phyloP scores from a whole-genome alignment of 2,888 invertebrate species.

The Drosophila sordidapex region DNA sequence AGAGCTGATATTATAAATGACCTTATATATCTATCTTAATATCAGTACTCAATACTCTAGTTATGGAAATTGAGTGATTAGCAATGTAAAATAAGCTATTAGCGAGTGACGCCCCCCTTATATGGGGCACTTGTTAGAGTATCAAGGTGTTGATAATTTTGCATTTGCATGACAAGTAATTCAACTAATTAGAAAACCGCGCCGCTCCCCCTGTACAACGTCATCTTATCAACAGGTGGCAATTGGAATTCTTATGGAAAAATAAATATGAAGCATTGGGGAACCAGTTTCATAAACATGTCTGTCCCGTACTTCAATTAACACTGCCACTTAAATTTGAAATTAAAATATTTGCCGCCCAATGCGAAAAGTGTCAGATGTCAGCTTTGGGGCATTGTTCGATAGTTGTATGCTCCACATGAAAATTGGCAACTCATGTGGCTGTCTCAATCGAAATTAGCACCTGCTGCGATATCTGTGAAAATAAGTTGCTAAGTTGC shows the following conservation, averaged over 20 bases:
- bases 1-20: not conserved
- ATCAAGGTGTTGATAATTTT: slow-evolving; percentile 19
- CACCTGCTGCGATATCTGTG: slow-evolving; percentile 41
- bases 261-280: slow-evolving; percentile 47
- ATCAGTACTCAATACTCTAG: slow-evolving; percentile 14
- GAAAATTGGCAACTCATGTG: slow-evolving; percentile 15
- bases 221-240: slow-evolving; percentile 18
- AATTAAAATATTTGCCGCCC: slow-evolving; percentile 69
- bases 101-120: slow-evolving; percentile 13
- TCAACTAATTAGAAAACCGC: slow-evolving; percentile 16
- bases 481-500: slow-evolving; percentile 19
- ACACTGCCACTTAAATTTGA: slow-evolving; percentile 55
- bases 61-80: slow-evolving; percentile 37
- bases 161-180: slow-evolving; percentile 38
- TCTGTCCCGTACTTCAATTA: slow-evolving; percentile 49
- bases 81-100: slow-evolving; percentile 5
- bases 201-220: not conserved
- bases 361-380: slow-evolving; percentile 42
- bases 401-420: slow-evolving; percentile 31
- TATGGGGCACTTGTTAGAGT: not conserved
- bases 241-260: slow-evolving; percentile 48
- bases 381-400: slow-evolving; percentile 20
- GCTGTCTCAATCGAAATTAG: slow-evolving; percentile 51
- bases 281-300: slow-evolving; percentile 61
- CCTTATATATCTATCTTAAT: not conserved